A percentile compares a stretch with the other conserved stretches of the same genome.
Conservation (phyloP, 2,888 invertebrate species). For the Papilio gigon region DNA sequence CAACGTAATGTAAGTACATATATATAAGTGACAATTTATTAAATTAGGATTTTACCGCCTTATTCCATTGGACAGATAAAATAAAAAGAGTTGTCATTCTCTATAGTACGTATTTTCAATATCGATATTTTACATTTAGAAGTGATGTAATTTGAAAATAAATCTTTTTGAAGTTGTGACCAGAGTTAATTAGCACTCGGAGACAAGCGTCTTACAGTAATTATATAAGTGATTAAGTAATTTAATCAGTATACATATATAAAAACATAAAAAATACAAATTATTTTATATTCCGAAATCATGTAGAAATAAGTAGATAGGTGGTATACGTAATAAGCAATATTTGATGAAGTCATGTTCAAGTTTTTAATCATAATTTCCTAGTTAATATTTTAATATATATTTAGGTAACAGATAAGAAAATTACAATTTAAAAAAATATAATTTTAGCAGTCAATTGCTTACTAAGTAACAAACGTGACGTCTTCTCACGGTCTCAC, state of each 20-base stretch:
- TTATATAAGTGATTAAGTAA: too few species aligned
- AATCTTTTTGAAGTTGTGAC: too few species aligned
- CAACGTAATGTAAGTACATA: not conserved
- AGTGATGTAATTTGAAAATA: too few species aligned
- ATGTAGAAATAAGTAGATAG: too few species aligned
- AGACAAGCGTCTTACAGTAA: too few species aligned
- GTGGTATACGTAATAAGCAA: too few species aligned
- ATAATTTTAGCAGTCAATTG: not conserved
- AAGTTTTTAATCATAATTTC: too few species aligned
- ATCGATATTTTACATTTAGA: not conserved
- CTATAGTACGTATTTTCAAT: not conserved
- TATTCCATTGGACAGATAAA: not conserved
- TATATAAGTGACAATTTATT: not conserved
- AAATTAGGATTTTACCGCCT: not conserved
- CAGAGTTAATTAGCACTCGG: too few species aligned
- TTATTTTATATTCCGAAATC: too few species aligned
- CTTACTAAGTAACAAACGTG: constrained; percentile 28
- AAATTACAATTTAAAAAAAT: not conserved
- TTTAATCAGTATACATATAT: too few species aligned
- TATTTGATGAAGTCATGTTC: not conserved
- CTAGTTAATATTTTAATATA: not conserved
- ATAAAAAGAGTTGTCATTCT: not conserved
- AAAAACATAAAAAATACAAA: too few species aligned
- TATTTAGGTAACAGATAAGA: constrained; percentile 5
- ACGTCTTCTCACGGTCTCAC: constrained; percentile 39